Conservation (phyloP, 2,113 vertebrate species). For the Cyphomyrus plagiostoma region DNA sequence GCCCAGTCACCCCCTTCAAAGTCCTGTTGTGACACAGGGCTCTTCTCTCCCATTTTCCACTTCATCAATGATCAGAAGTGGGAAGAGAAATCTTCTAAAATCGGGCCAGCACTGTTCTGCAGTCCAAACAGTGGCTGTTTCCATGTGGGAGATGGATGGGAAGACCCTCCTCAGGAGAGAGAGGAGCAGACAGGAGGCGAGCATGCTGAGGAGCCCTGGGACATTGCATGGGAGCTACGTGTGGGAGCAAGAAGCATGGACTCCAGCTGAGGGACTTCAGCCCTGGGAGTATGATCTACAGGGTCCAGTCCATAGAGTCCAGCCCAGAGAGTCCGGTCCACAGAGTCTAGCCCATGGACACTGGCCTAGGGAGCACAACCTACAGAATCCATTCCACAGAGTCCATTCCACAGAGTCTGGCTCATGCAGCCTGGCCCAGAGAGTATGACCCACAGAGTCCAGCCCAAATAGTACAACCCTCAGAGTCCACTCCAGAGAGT, state of each 20-base stretch:
- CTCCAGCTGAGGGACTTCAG: too few relatives aligned
- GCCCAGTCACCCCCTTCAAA: background rate
- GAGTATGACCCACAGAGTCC: background rate
- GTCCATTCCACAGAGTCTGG: background rate
- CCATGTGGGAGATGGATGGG: background rate
- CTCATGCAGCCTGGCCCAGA: background rate
- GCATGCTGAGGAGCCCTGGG: background rate
- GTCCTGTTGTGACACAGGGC: background rate
- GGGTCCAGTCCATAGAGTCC: too few relatives aligned
- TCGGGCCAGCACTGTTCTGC: background rate
- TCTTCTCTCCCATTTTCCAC: background rate
- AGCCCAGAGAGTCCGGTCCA: too few relatives aligned
- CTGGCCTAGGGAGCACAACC: background rate
- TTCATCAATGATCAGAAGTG: background rate
- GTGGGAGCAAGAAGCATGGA: background rate
- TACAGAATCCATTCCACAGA: background rate
- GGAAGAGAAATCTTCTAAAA: background rate
- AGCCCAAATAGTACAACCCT: background rate
- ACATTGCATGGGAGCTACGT: background rate
- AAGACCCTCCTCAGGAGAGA: background rate
- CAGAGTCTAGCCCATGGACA: background rate
- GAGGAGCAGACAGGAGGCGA: background rate
- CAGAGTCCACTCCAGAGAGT: background rate
- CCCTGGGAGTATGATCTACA: too few relatives aligned
- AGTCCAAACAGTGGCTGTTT: background rate